Percentiles rank a stretch among this genome's conserved stretches.
These are phyloP conservation scores for Epinephelus lanceolatus DNA, from an alignment of 2,113 vertebrate genomes.

Conservation along the genomic window DNA sequence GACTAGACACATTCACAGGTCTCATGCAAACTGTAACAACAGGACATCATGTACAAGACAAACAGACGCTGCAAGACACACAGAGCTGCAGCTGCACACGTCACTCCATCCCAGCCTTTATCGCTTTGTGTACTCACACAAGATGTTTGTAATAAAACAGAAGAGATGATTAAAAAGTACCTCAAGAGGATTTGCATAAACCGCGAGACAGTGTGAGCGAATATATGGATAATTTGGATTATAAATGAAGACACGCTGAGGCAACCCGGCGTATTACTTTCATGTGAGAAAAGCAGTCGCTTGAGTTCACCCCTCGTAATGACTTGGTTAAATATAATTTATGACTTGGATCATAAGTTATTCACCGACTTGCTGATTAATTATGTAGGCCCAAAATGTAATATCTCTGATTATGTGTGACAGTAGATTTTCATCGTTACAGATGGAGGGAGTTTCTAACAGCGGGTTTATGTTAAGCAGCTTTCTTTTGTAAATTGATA, in stretches of 20 bases:
- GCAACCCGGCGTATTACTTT: slow-evolving; percentile 48
- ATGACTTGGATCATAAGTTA: slow-evolving; percentile 75
- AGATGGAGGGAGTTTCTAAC: slow-evolving; percentile 57
- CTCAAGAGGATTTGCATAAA: slow-evolving; percentile 42
- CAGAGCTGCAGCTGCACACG: slow-evolving; percentile 10
- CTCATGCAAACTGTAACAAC: background rate
- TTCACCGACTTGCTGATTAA: slow-evolving; percentile 73
- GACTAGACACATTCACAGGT: background rate
- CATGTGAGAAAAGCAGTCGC: slow-evolving; percentile 51
- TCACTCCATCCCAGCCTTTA: background rate
- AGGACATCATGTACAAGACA: background rate
- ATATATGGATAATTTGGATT: slow-evolving; percentile 51
- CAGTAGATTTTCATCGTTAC: slow-evolving; percentile 69
- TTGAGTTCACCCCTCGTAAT: slow-evolving; percentile 61
- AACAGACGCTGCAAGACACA: slow-evolving; percentile 2
- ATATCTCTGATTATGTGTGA: slow-evolving; percentile 72
- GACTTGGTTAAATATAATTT: slow-evolving; percentile 77
- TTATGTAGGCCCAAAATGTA: slow-evolving; percentile 74
- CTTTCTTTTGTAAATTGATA: slow-evolving; percentile 69
- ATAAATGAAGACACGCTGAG: slow-evolving; percentile 61
- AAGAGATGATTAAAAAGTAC: slow-evolving; percentile 36
- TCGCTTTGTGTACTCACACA: slow-evolving; percentile 1
- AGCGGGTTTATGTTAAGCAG: slow-evolving; percentile 62
- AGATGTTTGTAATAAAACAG: slow-evolving; percentile 38
- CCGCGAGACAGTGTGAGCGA: slow-evolving; percentile 20